Percentiles rank a stretch among this genome's conserved stretches.
phyloP scores from a whole-genome alignment of 2,888 invertebrate species.

The Drosophila gaucha region DNA sequence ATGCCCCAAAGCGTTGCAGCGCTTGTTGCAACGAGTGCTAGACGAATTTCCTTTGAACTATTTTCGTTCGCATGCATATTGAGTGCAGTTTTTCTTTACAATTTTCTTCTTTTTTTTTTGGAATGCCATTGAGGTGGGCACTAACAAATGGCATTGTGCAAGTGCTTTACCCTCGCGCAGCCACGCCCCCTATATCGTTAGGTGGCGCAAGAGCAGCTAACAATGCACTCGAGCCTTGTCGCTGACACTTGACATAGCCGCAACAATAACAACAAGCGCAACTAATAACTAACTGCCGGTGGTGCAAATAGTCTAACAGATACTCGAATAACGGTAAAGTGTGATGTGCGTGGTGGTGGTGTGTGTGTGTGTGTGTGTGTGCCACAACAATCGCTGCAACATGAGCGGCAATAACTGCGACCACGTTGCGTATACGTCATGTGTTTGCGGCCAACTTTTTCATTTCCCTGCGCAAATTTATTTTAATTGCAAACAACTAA shows the following conservation, averaged over 20 bases:
- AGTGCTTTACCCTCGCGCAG: too few relatives aligned
- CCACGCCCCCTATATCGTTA: conserved; percentile 40
- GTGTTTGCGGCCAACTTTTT: conserved; percentile 56
- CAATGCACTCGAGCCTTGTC: conserved; percentile 67
- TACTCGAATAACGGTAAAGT: conserved; percentile 39
- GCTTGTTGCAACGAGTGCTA: conserved; percentile 5
- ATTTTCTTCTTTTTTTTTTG: conserved; percentile 5
- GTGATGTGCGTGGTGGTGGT: conserved; percentile 10
- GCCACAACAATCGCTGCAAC: conserved; percentile 3
- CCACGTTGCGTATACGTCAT: conserved; percentile 77
- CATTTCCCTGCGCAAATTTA: conserved; percentile 58
- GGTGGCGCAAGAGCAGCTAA: conserved; percentile 69
- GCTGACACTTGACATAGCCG: conserved; percentile 75
- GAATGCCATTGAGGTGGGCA: conserved; percentile 17
- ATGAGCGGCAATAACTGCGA: conserved; percentile 53
- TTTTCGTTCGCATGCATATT: conserved; percentile 57
- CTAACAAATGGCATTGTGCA: conserved; percentile 51
- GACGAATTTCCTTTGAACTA: conserved; percentile 70
- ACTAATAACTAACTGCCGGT: conserved; percentile 69
- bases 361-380: neutral
- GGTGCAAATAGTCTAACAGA: conserved; percentile 48
- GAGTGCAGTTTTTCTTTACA: conserved; percentile 24
- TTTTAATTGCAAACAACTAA: conserved; percentile 64
- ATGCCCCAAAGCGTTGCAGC: neutral
- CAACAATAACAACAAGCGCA: conserved; percentile 68